Base-by-base conservation (phyloP, 1,140 invertebrate genomes). In the Rhysida immarginata region DNA sequence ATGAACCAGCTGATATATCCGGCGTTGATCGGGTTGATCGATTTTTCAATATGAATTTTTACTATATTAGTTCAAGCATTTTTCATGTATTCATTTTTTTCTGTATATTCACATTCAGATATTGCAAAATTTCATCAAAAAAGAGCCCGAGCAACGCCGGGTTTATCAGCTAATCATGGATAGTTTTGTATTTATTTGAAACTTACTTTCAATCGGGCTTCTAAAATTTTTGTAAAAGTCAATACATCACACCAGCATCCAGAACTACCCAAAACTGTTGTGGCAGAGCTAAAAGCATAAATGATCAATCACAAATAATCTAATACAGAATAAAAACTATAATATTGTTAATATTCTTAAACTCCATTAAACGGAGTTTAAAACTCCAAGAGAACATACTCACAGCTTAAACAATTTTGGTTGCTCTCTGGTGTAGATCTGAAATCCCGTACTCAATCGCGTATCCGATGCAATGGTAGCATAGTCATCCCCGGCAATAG, bases 181-280 rank as follows among this genome's bases (percentile, higher is more conserved):
- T n/a, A n/a, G n/a, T n/a, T n/a, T n/a, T n/a, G n/a, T n/a, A n/a
- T n/a, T n/a, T n/a, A n/a, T n/a, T n/a, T n/a, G n/a, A n/a, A n/a
- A n/a, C n/a, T 65, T 66, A 85, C 82, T 77, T 84, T 83, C 78
- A 96, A 82, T 58, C 90, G 79, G 58, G 91, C 85, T 60, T 84
- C 73, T 26, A 99, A 68, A 54, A 94, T 74, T 61, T 88, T 80
- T 2, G 87, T 91, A 2, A 99, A 74, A 21, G 93, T 92, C 1
- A 98, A 73, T n/a, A 87, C 86, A 75, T 99, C 96, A 64, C 93
- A 95, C 89, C 96, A 96, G 71, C 96, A 98, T 29, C 96, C 96
- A 54, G 85, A 81, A 55, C 80, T 83, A 2, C 87, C 93, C 41
- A 99, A 72, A 49, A 98, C 82, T 26, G 93, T 95, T 41, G 74